These are phyloP conservation scores for Acanthaster planci DNA, from an alignment of 35 echinoderm and acorn worm genomes.

Conservation along the genomic window DNA sequence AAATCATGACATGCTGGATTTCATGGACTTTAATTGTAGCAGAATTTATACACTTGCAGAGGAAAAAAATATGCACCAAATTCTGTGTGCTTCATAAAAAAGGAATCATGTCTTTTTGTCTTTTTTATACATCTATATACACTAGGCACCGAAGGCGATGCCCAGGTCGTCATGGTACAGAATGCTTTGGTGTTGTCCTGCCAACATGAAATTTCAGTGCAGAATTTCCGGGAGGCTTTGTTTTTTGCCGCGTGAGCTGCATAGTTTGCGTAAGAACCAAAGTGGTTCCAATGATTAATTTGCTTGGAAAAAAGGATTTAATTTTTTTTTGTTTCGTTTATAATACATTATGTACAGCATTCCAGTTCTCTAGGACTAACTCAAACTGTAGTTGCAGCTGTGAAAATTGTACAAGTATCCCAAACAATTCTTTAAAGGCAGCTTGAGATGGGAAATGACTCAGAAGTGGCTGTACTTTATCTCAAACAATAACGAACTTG, in stretches of 20 bases:
- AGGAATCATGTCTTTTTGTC: slow-evolving; percentile 4
- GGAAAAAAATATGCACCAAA: slow-evolving; percentile 23
- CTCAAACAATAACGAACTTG: too few relatives aligned
- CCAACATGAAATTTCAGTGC: not conserved
- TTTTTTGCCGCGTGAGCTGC: not conserved
- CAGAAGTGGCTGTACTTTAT: too few relatives aligned
- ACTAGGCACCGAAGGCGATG: not conserved
- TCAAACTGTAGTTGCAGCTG: too few relatives aligned
- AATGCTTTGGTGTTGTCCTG: not conserved
- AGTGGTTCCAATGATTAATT: not conserved
- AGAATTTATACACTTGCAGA: slow-evolving; percentile 23
- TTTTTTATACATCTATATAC: slow-evolving; percentile 19
- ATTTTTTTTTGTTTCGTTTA: not conserved
- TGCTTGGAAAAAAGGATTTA: not conserved
- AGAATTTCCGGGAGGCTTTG: not conserved
- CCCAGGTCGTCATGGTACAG: not conserved
- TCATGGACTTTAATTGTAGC: slow-evolving; percentile 11
- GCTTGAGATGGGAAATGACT: too few relatives aligned
- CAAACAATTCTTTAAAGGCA: too few relatives aligned
- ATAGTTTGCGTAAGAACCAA: slow-evolving; percentile 15
- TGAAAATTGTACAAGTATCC: too few relatives aligned
- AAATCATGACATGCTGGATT: not conserved
- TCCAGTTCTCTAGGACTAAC: not conserved
- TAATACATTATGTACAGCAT: slow-evolving; percentile 7
- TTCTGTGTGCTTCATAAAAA: slow-evolving; percentile 23